phyloP scores from a whole-genome alignment of 2,113 vertebrate species.

The Ictidomys tridecemlineatus region DNA sequence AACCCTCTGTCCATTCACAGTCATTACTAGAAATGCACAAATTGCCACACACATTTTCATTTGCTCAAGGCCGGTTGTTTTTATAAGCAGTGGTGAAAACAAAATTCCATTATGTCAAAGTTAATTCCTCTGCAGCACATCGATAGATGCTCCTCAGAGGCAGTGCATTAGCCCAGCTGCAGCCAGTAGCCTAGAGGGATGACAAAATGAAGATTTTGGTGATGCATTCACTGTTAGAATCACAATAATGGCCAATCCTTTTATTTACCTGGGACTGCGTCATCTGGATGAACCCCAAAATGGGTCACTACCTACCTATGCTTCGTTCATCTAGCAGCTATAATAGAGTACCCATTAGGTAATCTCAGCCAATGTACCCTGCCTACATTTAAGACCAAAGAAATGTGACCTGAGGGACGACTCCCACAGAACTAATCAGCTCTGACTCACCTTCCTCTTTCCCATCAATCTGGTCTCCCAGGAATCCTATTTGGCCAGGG shows the following conservation, averaged over 20 bases:
- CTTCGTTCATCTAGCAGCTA: neutral
- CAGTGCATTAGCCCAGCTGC: neutral
- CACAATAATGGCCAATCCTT: neutral
- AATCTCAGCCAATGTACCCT: neutral
- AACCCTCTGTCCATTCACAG: constrained; percentile 73
- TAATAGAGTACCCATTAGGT: neutral
- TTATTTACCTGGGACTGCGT: neutral
- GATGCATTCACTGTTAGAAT: accelerated
- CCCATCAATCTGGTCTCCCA: neutral
- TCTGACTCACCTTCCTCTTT: constrained; percentile 21
- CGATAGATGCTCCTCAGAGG: constrained; percentile 48
- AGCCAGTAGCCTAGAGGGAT: constrained; percentile 40
- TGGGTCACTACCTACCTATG: neutral
- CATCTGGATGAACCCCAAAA: neutral
- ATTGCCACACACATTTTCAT: constrained; percentile 80
- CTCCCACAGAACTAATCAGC: neutral
- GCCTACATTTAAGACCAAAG: neutral
- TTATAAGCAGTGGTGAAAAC: constrained; percentile 80
- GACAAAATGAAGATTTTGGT: neutral
- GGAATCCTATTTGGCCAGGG: neutral
- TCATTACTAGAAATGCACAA: constrained; percentile 75
- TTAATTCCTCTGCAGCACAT: constrained; percentile 72
- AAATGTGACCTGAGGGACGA: neutral
- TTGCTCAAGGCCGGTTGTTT: constrained; percentile 77
- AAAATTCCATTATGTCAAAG: constrained; percentile 80